Conservation (phyloP, 2,888 invertebrate species). For the Ophion ventricosus region DNA sequence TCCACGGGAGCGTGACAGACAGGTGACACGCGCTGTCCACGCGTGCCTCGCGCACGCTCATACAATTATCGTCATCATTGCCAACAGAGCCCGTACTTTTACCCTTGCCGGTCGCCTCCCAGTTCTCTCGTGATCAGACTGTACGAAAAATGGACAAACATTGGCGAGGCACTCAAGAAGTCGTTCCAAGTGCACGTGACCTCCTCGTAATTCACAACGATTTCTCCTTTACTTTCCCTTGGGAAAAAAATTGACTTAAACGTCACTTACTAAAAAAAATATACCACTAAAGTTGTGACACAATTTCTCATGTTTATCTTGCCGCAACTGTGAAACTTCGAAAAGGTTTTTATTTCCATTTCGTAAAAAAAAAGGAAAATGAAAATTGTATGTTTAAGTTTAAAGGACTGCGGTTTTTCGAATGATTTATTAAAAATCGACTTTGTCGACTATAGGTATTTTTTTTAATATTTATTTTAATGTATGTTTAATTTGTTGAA, state of each 20-base stretch:
- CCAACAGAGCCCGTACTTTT: conserved; percentile 20
- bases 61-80: conserved; percentile 14
- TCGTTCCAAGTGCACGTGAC: conserved; percentile 47
- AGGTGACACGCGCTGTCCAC: conserved; percentile 83
- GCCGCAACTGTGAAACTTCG: neutral
- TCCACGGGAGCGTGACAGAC: conserved; percentile 80
- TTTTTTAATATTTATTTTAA: too few relatives aligned
- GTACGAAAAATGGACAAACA: conserved; percentile 72
- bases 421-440: too few relatives aligned
- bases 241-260: conserved; percentile 6
- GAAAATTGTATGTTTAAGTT: too few relatives aligned
- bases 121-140: conserved; percentile 74
- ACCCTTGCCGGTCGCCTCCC: conserved; percentile 5
- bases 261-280: conserved; percentile 4
- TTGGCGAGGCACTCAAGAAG: conserved; percentile 68
- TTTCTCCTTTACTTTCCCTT: conserved; percentile 3
- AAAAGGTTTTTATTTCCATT: neutral
- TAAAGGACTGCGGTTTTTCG: too few relatives aligned
- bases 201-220: conserved; percentile 29
- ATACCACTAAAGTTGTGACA: neutral
- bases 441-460: too few relatives aligned
- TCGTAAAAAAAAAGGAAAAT: too few relatives aligned
- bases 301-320: too few relatives aligned
- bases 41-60: conserved; percentile 67
- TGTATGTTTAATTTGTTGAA: too few relatives aligned